Evolutionary conservation across 2,888 invertebrate species (phyloP), one percentile per base, ranked within the genome.

Genomic region (Notodonta ziczac): DNA sequence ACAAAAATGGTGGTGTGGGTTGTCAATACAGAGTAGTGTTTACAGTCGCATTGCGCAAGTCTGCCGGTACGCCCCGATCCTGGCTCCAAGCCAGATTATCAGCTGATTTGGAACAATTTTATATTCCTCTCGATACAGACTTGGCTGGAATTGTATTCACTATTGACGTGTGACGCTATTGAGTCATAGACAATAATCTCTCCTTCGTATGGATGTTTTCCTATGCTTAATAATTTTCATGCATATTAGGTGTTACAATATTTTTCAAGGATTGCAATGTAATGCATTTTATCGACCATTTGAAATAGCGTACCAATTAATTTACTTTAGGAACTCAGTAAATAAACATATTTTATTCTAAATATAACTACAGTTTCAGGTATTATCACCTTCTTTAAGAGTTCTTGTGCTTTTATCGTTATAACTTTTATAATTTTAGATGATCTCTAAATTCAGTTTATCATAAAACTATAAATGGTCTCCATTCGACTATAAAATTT

Each of bases 1-100:
- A 39, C 14, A 10, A 42, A 7, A 6, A 5, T 42, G 9, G 16
- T 44, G 59, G 66, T 69, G 56, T 53, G 57, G 66, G 67, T 73
- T 77, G 69, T 76, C 80, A 73, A 80, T 80, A 78, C 70, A 65
- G 59, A 42, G 48, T 58, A 35, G 14, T 83, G 82, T 85, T 84
- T 82, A 84, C 78, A 79, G 81, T 76, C 85, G 84, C 87, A 88
- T 81, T 88, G 88, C 88, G 88, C 88, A 88, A 85, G 87, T 83
- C 84, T 74, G 66, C 62, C 69, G 63, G 65, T 65, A 62, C 72
- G 69, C 67, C 66, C 61, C 70, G 65, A 72, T 69, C 66, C 77
- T 85, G 86, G 86, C 83, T 70, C 44, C 14, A n/a, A 51, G 82
- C 86, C 87, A 87, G 80, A 71, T 72, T 65, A 81, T 73, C 87